Percentiles rank a stretch among this genome's conserved stretches.
Conservation (phyloP, 1,140 invertebrate genomes). For the Idris sp. region DNA sequence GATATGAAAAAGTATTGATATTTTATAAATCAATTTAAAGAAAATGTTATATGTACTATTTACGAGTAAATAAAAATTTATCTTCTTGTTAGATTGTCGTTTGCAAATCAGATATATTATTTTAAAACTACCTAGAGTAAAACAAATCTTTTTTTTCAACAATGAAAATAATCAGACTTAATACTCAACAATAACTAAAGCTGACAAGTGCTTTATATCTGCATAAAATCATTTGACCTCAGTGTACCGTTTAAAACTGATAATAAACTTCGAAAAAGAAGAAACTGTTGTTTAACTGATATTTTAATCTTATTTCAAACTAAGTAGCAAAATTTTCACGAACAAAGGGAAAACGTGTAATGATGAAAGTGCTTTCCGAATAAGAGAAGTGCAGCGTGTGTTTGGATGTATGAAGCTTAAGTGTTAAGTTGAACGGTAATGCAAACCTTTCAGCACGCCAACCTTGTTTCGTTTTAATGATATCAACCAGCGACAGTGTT, state of each 20-base stretch:
- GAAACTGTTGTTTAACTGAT: constrained; percentile 18
- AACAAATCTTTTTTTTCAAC: too few relatives aligned
- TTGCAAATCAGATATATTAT: too few relatives aligned
- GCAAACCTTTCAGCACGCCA: constrained; percentile 43
- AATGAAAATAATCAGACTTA: too few relatives aligned
- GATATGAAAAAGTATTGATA: too few relatives aligned
- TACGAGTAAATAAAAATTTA: too few relatives aligned
- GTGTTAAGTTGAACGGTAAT: constrained; percentile 62
- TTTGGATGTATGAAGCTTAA: constrained; percentile 51
- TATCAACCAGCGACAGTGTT: constrained; percentile 44
- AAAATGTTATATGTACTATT: too few relatives aligned
- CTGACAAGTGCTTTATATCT: too few relatives aligned
- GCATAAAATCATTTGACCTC: constrained; percentile 19
- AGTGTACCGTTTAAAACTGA: constrained; percentile 13
- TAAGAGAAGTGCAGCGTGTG: constrained; percentile 13
- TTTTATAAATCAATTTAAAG: too few relatives aligned
- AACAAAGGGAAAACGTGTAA: constrained; percentile 20
- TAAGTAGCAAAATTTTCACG: constrained; percentile 26
- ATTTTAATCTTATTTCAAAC: constrained; percentile 42
- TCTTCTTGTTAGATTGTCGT: too few relatives aligned
- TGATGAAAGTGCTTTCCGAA: constrained; percentile 13
- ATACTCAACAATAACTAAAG: too few relatives aligned
- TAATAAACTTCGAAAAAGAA: constrained; percentile 39
- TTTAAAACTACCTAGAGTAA: too few relatives aligned
- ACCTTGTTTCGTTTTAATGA: constrained; percentile 60